Percentiles rank a stretch among this genome's conserved stretches.
These are phyloP conservation scores for Ostrea edulis DNA, from an alignment of 1,140 invertebrate genomes.

Conservation along the genomic window DNA sequence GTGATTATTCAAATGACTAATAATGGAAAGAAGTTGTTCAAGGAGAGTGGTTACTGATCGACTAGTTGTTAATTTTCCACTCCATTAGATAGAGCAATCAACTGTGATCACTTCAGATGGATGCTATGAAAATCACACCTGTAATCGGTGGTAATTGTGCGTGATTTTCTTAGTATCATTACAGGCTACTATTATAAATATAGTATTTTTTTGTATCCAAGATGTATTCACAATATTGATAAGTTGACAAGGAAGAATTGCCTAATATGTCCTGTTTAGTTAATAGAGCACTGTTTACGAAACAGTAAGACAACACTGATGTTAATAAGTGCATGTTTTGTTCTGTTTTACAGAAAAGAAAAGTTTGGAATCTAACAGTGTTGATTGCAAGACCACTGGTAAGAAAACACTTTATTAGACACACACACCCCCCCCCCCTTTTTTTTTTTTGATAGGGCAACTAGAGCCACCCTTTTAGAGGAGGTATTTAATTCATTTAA, in stretches of 20 bases:
- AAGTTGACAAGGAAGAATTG: not conserved
- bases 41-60: not conserved
- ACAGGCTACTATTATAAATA: not conserved
- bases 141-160: not conserved
- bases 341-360: conserved; percentile 10
- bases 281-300: not conserved
- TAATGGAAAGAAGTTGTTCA: not conserved
- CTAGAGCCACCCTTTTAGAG: too few species aligned
- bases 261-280: not conserved
- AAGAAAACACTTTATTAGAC: not conserved
- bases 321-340: not conserved
- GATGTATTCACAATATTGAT: not conserved
- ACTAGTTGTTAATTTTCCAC: not conserved
- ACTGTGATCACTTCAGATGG: not conserved
- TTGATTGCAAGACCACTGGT: conserved; percentile 5
- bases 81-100: not conserved
- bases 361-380: not conserved
- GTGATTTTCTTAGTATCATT: not conserved
- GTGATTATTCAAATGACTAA: not conserved
- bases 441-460: too few species aligned
- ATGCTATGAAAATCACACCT: not conserved
- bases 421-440: too few species aligned
- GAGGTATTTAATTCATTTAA: too few species aligned
- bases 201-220: not conserved
- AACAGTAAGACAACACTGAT: not conserved